Evolutionary conservation across 2,888 invertebrate species (phyloP), one percentile per base, ranked within the genome.

Genomic region (Megastigmus dorsalis): DNA sequence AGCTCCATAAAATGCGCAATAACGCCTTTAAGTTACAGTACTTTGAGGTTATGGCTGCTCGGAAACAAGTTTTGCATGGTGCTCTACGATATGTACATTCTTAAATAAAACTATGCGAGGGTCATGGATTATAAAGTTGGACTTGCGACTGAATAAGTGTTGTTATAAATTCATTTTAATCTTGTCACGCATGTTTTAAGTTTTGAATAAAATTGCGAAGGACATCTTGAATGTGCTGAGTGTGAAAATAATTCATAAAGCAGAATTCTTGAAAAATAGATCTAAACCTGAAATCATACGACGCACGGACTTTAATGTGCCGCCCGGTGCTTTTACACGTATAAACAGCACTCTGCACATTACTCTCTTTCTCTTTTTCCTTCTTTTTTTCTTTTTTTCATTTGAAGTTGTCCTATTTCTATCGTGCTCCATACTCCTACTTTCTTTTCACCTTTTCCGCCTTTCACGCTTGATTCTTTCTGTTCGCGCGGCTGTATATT

Each of bases 311-410:
- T 69, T 69, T 69, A 50, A 60, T 43, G 60, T 33, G 57, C 33
- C 33, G 41, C 54, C 28, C 54, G 28, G 30, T 33, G 10, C 36
- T 20, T 50, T 9, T 38, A 41, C 43, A 2, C 71, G 57, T 57
- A n/a, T n/a, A 59, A 65, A 65, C 71, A 63, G 59, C 65, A 65
- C 65, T 65, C 50, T n/a, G n/a, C n/a, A 52, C 65, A 72, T 72
- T 72, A 72, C 50, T 69, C 60, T 52, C 60, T 38, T 50, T n/a
- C 30, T n/a, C 59, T 28, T 30, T 60, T 69, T 60, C 57, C 26
- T 52, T 60, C 52, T 60, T 48, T 36, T 67, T 66, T 55, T 41
- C 38, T 30, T 43, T 43, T 9, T 43, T 43, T 43, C 15, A 20
- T 20, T 23, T 28, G n/a, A n/a, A n/a, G n/a, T n/a, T n/a, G n/a